Conservation (phyloP, 2,797 vertebrate species). For the Falco cherrug region DNA sequence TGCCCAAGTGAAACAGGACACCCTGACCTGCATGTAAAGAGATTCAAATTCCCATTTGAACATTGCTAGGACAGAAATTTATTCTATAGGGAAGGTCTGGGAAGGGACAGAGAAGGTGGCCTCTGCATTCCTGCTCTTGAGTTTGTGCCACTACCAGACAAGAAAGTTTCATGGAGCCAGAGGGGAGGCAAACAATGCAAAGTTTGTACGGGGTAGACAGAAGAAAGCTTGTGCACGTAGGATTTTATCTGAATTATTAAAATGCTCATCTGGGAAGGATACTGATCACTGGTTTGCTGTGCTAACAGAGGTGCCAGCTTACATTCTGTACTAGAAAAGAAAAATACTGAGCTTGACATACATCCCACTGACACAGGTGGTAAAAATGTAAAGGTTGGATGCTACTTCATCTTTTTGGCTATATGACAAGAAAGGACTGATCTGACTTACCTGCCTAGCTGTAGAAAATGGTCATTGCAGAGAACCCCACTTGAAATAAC, state of each 20-base stretch:
- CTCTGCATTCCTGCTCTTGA: background rate
- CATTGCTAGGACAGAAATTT: background rate
- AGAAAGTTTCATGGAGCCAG: background rate
- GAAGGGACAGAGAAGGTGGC: background rate
- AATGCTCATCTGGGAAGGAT: background rate
- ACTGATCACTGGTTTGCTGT: background rate
- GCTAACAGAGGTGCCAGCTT: background rate
- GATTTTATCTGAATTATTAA: background rate
- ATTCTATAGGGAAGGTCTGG: background rate
- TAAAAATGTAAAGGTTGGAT: background rate
- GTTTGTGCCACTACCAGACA: background rate
- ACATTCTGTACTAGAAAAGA: background rate
- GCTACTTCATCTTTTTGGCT: background rate
- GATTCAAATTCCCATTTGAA: background rate
- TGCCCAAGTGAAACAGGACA: background rate
- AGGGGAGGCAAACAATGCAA: background rate
- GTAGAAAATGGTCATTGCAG: background rate
- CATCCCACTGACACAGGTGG: background rate
- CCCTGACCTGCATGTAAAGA: background rate
- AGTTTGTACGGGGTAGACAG: background rate
- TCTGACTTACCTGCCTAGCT: background rate
- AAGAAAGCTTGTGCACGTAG: background rate
- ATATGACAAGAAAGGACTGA: background rate
- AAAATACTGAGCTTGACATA: background rate
- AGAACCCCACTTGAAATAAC: background rate